A percentile compares a stretch with the other conserved stretches of the same genome.
These are phyloP conservation scores for Carassius carassius DNA, from an alignment of 2,113 vertebrate genomes.

Conservation along the genomic window DNA sequence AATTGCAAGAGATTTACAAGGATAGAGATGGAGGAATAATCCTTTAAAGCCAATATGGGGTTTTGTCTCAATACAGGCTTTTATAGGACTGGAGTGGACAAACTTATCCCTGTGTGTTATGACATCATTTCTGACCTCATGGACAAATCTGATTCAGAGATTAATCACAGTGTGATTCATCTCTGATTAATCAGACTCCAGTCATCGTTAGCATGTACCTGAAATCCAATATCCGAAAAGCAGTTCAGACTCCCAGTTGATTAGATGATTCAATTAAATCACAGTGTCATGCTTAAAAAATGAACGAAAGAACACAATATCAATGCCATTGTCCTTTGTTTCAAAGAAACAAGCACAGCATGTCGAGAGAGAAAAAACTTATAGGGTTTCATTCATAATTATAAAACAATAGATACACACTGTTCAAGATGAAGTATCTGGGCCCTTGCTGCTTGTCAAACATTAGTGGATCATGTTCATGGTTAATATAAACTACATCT, in stretches of 20 bases:
- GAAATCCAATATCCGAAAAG: background rate
- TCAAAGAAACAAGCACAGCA: background rate
- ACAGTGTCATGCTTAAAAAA: background rate
- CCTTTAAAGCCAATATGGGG: slow-evolving; percentile 48
- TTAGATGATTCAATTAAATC: background rate
- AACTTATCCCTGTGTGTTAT: slow-evolving; percentile 40
- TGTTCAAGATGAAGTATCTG: background rate
- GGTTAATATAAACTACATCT: background rate
- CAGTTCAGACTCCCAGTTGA: background rate
- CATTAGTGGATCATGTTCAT: background rate
- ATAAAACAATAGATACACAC: background rate
- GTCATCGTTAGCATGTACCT: background rate
- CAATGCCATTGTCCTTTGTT: background rate
- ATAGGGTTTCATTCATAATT: background rate
- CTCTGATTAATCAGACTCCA: background rate
- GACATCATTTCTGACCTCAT: slow-evolving; percentile 39
- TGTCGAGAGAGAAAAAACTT: background rate
- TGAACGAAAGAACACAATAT: background rate
- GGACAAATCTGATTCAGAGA: slow-evolving; percentile 32
- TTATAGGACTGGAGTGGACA: slow-evolving; percentile 34
- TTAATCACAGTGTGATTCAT: slow-evolving; percentile 29
- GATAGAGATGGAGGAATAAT: slow-evolving; percentile 50
- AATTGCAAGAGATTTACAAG: slow-evolving; percentile 59
- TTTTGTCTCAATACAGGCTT: slow-evolving; percentile 33
- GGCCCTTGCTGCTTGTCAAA: background rate